Conservation (phyloP, 1,140 invertebrate genomes). For the Drosophila nigrodunni region DNA sequence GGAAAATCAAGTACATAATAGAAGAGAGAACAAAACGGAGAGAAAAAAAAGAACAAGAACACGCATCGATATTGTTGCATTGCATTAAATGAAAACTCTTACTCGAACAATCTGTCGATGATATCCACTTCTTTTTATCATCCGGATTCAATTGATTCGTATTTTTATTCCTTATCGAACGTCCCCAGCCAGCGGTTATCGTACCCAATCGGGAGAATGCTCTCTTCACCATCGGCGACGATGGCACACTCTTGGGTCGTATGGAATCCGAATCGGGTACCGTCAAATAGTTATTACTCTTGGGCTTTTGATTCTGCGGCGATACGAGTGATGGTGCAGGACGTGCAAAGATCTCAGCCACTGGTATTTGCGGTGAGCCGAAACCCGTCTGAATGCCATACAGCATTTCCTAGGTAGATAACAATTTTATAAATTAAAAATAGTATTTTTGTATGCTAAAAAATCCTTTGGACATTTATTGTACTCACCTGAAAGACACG, state of each 20-base stretch:
- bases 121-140: conserved; percentile 96
- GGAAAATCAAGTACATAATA: conserved; percentile 28
- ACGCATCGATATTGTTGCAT: conserved; percentile 84
- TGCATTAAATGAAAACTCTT: conserved; percentile 84
- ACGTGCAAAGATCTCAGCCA: conserved; percentile 93
- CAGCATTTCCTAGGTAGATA: conserved; percentile 97
- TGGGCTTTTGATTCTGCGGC: conserved; percentile 91
- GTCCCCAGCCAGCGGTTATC: conserved; percentile 95
- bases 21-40: conserved; percentile 45
- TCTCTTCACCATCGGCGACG: conserved; percentile 97
- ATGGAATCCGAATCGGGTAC: conserved; percentile 89
- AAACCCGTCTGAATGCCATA: conserved; percentile 97
- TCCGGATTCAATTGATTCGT: conserved; percentile 90
- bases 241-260: conserved; percentile 95
- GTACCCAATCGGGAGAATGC: conserved; percentile 95
- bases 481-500: conserved; percentile 83
- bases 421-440: no score
- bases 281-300: conserved; percentile 95
- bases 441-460: no score
- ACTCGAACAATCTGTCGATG: conserved; percentile 96
- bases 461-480: no score
- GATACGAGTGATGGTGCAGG: conserved; percentile 93
- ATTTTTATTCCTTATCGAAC: conserved; percentile 91
- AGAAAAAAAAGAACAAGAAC: conserved; percentile 67
- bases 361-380: conserved; percentile 96